Base-by-base conservation (phyloP, 2,113 vertebrate species). In the Regulus satrapa region DNA sequence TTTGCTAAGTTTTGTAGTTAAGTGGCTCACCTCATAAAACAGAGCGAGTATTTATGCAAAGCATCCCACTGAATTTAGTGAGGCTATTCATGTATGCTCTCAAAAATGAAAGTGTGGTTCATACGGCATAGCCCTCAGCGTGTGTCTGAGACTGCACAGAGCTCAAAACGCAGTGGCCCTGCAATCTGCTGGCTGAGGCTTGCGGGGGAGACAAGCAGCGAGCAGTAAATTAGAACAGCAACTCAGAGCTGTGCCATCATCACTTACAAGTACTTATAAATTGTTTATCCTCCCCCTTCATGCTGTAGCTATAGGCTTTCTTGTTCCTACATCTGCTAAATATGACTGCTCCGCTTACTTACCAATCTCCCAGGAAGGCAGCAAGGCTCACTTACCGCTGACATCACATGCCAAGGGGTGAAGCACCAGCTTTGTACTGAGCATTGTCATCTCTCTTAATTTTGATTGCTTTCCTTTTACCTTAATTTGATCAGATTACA, bases 231-330 rank as follows among this genome's bases (percentile, higher is more conserved):
- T 82, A 83, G 92, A 89, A 49, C 87, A 80, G 74, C 49, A 3
- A 80, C 55, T 82, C 82, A 82, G 96, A 93, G 62, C 93, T 88
- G 81, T 85, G 87, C 93, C 92, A 88, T 96, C 93, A 93, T 96
- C 95, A 80, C 94, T 91, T 93, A 92, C 92, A 96, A 96, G 92
- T 55, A 66, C 94, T 96, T 94, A 96, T 96, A 96, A 97, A 96
- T 96, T 96, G 93, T 97, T 96, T 96, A 96, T 95, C 85, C 88
- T 94, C 52, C 78, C 74, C 93, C 90, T 85, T 90, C 88, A 64
- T 90, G 89, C 94, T 96, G 78, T 88, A 95, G 88, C 94, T 96
- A 97, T 94, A 94, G 78, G 88, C 79, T 97, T 96, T 93, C 95
- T 63, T 97, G 95, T 95, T 90, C 89, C 85, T 96, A 95, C 89